Evolutionary conservation across 1,140 invertebrate genomes (phyloP), one percentile per base, ranked within the genome.

Genomic region (Platyscapa corneri): DNA sequence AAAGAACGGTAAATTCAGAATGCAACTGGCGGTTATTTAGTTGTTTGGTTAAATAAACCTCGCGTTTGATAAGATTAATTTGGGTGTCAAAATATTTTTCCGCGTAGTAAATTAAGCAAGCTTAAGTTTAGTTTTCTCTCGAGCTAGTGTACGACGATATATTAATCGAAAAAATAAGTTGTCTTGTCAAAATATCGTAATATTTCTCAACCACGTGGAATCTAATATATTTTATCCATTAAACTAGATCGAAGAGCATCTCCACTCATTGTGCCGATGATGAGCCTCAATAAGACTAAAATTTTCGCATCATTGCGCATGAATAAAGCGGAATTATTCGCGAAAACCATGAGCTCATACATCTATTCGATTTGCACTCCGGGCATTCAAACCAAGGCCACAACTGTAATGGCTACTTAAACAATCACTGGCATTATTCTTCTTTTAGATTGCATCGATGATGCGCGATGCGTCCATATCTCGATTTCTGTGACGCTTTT

Each of bases 341-440:
- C 34, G 34, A 79, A 79, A 72, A 64, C 0, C 32, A 65, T 18
- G 56, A 60, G 30, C 18, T 27, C 60, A 23, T 10, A 18, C 37
- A 67, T 67, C 16, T 39, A 46, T 80, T 42, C n/a, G 8, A 37
- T 65, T 60, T n/a, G 39, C 12, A 39, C 3, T 37, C 49, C 23
- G 60, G 14, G 30, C 23, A 79, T 42, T 79, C 60, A 65, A 65
- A 42, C 3, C 77, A 37, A 32, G 64, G 34, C 39, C 27, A 46
- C 37, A 80, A 80, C 46, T 79, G 65, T 39, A n/a, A 79, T 64
- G 27, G 34, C 18, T 42, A 80, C 42, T 80, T 67, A 30, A 80
- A 80, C 27, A 60, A 18, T 3, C n/a, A 30, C n/a, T 30, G 18
- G 34, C 8, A 10, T 65, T 79, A 65, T 60, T 32, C 46, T 56